Evolutionary conservation across 2,113 vertebrate species (phyloP).

Genomic region (Pelusios castaneus): DNA sequence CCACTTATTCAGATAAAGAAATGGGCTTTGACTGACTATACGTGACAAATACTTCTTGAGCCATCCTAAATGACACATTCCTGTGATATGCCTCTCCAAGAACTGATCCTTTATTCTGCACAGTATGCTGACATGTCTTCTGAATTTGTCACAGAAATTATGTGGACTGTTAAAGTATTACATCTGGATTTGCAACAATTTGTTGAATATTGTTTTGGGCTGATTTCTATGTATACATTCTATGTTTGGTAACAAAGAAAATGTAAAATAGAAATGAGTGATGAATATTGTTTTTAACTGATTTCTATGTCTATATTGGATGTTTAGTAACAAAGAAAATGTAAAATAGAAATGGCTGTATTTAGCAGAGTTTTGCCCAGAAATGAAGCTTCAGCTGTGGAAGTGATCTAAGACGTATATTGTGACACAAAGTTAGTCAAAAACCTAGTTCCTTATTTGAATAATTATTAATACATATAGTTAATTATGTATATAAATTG

Average conservation of each 20-base stretch:
- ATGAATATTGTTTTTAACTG: background rate
- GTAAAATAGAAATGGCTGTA: background rate
- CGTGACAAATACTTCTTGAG: background rate
- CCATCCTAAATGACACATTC: background rate
- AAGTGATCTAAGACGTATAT: no score
- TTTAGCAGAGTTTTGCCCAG: background rate
- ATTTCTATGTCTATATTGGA: background rate
- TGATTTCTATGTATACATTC: background rate
- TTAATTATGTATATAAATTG: background rate
- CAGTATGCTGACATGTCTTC: background rate
- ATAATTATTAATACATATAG: background rate
- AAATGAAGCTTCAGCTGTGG: background rate
- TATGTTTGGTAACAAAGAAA: background rate
- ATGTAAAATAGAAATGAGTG: background rate
- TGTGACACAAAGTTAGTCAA: no score
- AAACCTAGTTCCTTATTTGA: background rate
- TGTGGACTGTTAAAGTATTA: background rate
- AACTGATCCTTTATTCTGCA: no score
- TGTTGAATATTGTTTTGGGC: background rate
- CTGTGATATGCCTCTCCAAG: background rate
- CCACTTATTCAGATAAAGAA: background rate
- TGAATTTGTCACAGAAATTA: background rate
- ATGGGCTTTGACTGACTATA: background rate
- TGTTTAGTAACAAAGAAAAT: background rate
- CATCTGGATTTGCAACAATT: background rate